Percentiles rank a stretch among this genome's conserved stretches.
These are phyloP conservation scores for Drosophila auraria DNA, from an alignment of 1,140 invertebrate species.

Conservation along the genomic window DNA sequence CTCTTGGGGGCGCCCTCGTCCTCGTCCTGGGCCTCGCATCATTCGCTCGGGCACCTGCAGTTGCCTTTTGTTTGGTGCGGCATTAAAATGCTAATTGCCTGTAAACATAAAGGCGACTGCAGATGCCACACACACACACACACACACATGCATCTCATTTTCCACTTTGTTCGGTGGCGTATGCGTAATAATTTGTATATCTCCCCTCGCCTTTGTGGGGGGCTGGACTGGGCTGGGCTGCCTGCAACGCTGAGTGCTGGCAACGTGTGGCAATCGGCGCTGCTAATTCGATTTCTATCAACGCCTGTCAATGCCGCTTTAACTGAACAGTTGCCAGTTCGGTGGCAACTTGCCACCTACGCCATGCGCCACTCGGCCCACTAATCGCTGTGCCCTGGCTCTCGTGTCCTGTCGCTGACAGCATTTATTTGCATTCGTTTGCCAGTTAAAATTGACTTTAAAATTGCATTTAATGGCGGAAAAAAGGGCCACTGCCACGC, in stretches of 20 bases:
- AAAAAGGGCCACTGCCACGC: slow-evolving; percentile 36
- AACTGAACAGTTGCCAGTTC: slow-evolving; percentile 43
- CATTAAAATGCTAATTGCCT: slow-evolving; percentile 80
- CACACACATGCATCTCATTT: slow-evolving; percentile 20
- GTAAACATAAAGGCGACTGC: slow-evolving; percentile 76
- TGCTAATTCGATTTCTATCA: slow-evolving; percentile 74
- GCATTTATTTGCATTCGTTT: slow-evolving; percentile 75
- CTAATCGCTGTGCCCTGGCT: slow-evolving; percentile 34
- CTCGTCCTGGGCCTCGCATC: slow-evolving; percentile 31
- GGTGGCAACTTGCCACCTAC: slow-evolving; percentile 14
- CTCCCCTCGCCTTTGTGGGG: background rate
- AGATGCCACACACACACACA: slow-evolving; percentile 44
- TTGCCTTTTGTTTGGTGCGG: slow-evolving; percentile 71
- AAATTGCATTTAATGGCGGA: slow-evolving; percentile 77
- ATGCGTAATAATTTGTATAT: slow-evolving; percentile 67
- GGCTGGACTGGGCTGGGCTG: background rate
- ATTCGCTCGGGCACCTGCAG: slow-evolving; percentile 71
- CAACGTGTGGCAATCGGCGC: slow-evolving; percentile 52
- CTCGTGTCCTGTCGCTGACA: slow-evolving; percentile 62
- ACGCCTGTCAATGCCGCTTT: slow-evolving; percentile 68
- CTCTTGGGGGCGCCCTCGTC: background rate
- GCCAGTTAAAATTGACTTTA: slow-evolving; percentile 75
- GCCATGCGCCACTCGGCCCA: background rate
- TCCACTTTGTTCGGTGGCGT: slow-evolving; percentile 53
- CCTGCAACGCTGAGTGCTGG: slow-evolving; percentile 11